A percentile compares a stretch with the other conserved stretches of the same genome.
phyloP scores from a whole-genome alignment of 2,797 vertebrate species.

The Mergus octosetaceus region DNA sequence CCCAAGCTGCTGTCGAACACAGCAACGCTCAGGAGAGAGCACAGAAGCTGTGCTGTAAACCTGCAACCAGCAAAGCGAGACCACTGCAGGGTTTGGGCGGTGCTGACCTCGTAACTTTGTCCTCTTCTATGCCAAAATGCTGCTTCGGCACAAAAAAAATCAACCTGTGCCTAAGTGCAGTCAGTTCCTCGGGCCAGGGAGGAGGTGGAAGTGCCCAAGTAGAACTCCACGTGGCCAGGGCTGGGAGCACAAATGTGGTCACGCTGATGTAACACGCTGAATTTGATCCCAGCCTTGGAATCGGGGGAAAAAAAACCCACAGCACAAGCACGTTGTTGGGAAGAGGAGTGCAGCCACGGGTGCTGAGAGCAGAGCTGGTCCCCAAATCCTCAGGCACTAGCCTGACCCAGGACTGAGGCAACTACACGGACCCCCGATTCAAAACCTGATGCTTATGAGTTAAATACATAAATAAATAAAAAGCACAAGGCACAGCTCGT shows the following conservation, averaged over 20 bases:
- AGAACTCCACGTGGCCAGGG: neutral
- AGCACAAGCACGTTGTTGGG: rapidly evolving
- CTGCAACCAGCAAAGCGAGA: rapidly evolving
- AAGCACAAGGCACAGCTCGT: neutral
- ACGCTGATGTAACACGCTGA: neutral
- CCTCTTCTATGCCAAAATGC: rapidly evolving
- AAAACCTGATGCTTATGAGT: neutral
- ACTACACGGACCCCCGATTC: neutral
- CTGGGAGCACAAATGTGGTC: rapidly evolving
- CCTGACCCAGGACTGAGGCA: neutral
- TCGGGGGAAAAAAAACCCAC: rapidly evolving
- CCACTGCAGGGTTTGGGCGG: neutral
- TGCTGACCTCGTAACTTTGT: rapidly evolving
- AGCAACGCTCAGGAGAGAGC: neutral
- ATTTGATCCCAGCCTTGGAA: neutral
- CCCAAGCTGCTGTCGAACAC: rapidly evolving
- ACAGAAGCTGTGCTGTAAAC: rapidly evolving
- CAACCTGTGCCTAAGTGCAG: neutral
- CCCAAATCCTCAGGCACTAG: neutral
- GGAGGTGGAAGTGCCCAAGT: rapidly evolving
- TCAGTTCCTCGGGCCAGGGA: rapidly evolving
- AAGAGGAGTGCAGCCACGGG: neutral
- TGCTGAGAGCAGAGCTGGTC: rapidly evolving
- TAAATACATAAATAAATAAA: neutral
- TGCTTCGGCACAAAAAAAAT: neutral